Evolutionary conservation across 2,797 vertebrate species (phyloP), one percentile per base, ranked within the genome.

Genomic region (Muscicapa comitata): DNA sequence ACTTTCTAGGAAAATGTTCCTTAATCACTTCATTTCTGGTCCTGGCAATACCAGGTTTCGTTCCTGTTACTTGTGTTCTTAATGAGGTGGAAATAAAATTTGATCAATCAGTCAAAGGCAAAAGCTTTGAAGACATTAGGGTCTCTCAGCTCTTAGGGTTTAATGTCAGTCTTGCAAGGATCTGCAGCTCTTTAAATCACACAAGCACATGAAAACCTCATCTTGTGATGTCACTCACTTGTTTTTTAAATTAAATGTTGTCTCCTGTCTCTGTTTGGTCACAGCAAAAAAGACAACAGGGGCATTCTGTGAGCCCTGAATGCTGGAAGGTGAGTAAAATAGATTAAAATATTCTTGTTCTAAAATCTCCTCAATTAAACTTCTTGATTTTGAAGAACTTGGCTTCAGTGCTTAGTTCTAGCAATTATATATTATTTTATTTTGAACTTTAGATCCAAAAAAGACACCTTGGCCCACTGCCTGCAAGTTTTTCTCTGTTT

Each of bases 401-500:
- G 58, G 2, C 9, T 54, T 54, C 47, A 29, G 25, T 66, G 14
- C 8, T 54, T 42, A 40, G 4, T 8, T 61, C 17, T 50, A 75
- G 19, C 7, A 68, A 13, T 26, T 78, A 25, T 2, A 26, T 3
- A 6, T 0, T 2, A 23, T 35, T 65, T 48, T 17, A 53, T 29
- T 61, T 24, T 65, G 35, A 72, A 53, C 1, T 47, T 58, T 18
- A 33, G 9, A 75, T 29, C 13, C 3, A 59, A 37, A 45, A 31
- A 70, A 85, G 26, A 29, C 13, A 40, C 28, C 6, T 2, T 26
- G 23, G 11, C 21, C 7, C 5, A 37, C 31, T 23, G 4, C 33
- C 21, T 78, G 28, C 8, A 58, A 7, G 3, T 16, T 75, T 67
- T 58, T 13, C 6, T 53, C 10, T 26, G 0, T 31, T 35, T 26